These are phyloP conservation scores for Cerastis rubricosa DNA, from an alignment of 2,888 invertebrate genomes.

Conservation along the genomic window DNA sequence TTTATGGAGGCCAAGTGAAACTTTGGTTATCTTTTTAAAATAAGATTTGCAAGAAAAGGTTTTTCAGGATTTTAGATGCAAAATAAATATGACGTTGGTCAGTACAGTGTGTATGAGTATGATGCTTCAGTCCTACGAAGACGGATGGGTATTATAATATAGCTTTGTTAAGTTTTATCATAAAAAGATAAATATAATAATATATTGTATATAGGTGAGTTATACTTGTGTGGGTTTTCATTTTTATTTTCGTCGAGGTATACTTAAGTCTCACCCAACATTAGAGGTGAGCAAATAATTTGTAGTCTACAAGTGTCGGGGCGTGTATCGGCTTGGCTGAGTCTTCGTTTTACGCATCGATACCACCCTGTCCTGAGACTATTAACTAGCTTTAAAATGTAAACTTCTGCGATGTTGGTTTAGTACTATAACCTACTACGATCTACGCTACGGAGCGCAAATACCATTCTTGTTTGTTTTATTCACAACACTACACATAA, in stretches of 20 bases:
- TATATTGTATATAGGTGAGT: not conserved
- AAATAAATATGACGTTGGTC: not conserved
- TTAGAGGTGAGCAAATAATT: constrained; percentile 59
- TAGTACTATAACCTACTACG: constrained; percentile 1
- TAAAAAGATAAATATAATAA: not conserved
- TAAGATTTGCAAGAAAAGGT: not conserved
- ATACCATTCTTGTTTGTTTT: constrained; percentile 1
- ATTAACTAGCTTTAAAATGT: constrained; percentile 67
- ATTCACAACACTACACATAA: not conserved
- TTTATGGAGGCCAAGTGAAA: not conserved
- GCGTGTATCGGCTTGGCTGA: constrained; percentile 60
- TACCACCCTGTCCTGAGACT: constrained; percentile 63
- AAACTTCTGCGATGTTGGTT: constrained; percentile 27
- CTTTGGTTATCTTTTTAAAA: not conserved
- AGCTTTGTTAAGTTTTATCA: not conserved
- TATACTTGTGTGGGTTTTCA: not conserved
- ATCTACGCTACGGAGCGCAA: not conserved
- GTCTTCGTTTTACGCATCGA: constrained; percentile 61
- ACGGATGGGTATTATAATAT: not conserved
- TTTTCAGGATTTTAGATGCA: not conserved
- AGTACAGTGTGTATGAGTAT: not conserved
- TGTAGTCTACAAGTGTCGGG: constrained; percentile 68
- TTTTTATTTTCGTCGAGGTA: constrained; percentile 39
- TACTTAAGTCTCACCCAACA: constrained; percentile 11
- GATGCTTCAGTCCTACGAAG: not conserved